Evolutionary conservation across 30 jellyfish, hydroid and myxozoan species (phyloP), one percentile per base, ranked within the genome.

Genomic region (Cassiopea andromeda): DNA sequence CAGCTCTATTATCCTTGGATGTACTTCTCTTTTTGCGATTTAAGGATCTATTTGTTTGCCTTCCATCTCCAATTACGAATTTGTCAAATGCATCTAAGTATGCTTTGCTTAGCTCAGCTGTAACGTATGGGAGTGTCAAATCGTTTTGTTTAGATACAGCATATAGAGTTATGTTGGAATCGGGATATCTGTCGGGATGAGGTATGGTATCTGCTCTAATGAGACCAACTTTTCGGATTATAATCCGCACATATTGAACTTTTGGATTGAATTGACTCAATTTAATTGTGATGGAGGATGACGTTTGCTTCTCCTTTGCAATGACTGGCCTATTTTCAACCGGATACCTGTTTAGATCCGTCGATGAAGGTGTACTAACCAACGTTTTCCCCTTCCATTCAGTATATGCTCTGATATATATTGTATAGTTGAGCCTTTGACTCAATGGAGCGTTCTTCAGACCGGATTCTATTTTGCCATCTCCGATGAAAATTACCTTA

Each of bases 61-160:
- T 78, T 46, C 92, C 97, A 69, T 70, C 81, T 5, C 97, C 97
- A 45, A 89, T 48, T 44, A 57, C 81, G 57, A 80, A 89, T 1
- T 15, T 19, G 2, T 49, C 73, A 15, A 19, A 47, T 27, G 49
- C 12, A 14, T 54, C 76, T 17, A 89, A 44, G 49, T 54, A 69
- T 14, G 69, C 48, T 12, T 48, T 60, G 78, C 83, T 46, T 0
- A 89, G 83, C 89, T 89, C 97, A 7, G 97, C 97, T 4, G 97
- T 46, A 10, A 81, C 89, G 38, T 89, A 89, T 46, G 97, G 92
- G 46, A 59, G 64, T 5, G 46, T 3, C 43, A 75, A 61, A 3
- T 48, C 43, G 45, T 27, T 10, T 45, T 58, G 12, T 47, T 88
- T 79, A 8, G 95, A 78, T 1, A 43, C 74, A 6, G 90, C 6